Base-by-base conservation (phyloP, 64 coral and sea anemone species). In the Porites australiensis region DNA sequence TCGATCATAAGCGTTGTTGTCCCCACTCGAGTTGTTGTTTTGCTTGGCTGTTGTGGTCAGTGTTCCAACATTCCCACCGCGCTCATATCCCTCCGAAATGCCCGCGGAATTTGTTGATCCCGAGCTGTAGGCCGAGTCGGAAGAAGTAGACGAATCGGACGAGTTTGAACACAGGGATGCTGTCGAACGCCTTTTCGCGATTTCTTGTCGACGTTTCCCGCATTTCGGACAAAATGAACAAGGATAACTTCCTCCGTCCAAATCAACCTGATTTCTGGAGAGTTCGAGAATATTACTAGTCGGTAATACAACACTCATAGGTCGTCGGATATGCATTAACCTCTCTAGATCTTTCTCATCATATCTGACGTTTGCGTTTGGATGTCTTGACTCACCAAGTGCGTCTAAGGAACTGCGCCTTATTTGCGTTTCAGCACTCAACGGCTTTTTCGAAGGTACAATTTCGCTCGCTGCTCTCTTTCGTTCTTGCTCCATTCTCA, bases 111-210 rank as follows among this genome's bases (percentile, higher is more conserved):
- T 83, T 46, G 81, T 83, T 46, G 81, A 83, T 63, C 61, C 63
- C 7, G 95, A 97, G 47, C 82, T 85, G n/a, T 97, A 97, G 0
- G 92, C 95, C 5, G 95, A 97, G 66, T 97, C 95, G 7, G 92
- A 87, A 18, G 95, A 95, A 64, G 88, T 80, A 44, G 89, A 88
- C 5, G 92, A 92, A 82, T 87, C 85, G 15, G 89, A 94, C 6
- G 95, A 96, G 45, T 86, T 80, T 18, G 95, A 97, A 63, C 87
- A 93, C 23, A 86, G 50, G 5, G 95, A 97, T 67, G 82, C 69
- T 27, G 84, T 69, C 4, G 95, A 97, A 3, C 59, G 87, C 6
- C 95, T 83, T 27, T 97, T 94, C 10, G 23, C 47, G 3, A 58
- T 75, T 69, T 87, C 92, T 49, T 16, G 13, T 46, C 86, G 89